A percentile compares a stretch with the other conserved stretches of the same genome.
These are phyloP conservation scores for Vulpes vulpes DNA, from an alignment of 2,113 vertebrate species.

Conservation along the genomic window DNA sequence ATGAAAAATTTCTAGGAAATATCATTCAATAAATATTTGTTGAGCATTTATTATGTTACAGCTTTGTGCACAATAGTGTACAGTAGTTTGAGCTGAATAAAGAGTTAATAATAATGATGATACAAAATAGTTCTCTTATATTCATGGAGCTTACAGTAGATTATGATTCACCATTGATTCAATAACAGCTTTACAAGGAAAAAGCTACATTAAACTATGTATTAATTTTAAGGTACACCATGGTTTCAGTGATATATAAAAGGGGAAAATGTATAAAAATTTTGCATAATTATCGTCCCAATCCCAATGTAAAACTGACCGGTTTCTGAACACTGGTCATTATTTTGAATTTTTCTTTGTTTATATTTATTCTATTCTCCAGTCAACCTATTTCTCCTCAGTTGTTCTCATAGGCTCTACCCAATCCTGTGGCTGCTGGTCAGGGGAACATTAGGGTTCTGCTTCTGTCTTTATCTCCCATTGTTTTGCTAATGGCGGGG, in stretches of 20 bases:
- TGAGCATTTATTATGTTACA: neutral
- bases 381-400: neutral
- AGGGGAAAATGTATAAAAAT: neutral
- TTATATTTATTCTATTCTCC: neutral
- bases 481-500: neutral
- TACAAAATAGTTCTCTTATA: neutral
- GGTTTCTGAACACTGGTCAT: neutral
- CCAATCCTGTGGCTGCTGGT: neutral
- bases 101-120: neutral
- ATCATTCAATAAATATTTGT: neutral
- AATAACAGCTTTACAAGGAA: neutral
- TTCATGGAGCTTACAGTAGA: neutral
- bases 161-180: neutral
- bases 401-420: neutral
- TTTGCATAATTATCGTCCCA: neutral
- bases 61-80: neutral
- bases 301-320: neutral
- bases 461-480: neutral
- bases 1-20: neutral
- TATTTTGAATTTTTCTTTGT: neutral
- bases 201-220: neutral
- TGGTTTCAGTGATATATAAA: neutral
- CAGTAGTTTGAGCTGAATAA: neutral
- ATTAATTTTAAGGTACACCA: neutral
- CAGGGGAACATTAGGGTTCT: neutral